These are phyloP conservation scores for Grallaria varia DNA, from an alignment of 2,113 vertebrate genomes.

Conservation along the genomic window DNA sequence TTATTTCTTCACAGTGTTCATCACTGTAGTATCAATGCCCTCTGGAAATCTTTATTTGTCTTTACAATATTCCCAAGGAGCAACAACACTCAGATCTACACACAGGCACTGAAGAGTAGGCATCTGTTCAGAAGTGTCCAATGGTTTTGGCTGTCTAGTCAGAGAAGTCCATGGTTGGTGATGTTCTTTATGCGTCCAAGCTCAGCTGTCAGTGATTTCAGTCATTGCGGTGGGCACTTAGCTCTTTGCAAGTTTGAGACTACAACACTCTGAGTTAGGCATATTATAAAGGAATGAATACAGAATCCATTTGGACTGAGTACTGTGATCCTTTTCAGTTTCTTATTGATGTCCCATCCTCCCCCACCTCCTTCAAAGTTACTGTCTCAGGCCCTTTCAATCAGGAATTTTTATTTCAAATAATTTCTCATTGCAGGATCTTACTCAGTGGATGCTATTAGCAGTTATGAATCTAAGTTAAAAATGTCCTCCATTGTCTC, in stretches of 20 bases:
- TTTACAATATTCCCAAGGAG: neutral
- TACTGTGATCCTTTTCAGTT: neutral
- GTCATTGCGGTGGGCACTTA: neutral
- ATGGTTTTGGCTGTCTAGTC: neutral
- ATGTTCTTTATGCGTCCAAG: neutral
- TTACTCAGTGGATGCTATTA: neutral
- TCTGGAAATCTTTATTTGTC: neutral
- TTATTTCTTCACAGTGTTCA: neutral
- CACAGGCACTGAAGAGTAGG: accelerated
- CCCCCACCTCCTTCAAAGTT: neutral
- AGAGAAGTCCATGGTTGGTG: neutral
- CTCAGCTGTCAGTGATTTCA: neutral
- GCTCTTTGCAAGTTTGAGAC: neutral
- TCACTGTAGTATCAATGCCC: neutral
- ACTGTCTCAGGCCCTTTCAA: neutral
- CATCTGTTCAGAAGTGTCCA: neutral
- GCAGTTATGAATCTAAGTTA: neutral
- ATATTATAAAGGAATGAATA: neutral
- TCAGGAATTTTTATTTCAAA: neutral
- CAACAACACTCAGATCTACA: neutral
- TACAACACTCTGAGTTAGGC: neutral
- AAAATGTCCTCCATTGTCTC: neutral
- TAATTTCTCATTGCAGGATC: neutral
- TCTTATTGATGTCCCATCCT: neutral
- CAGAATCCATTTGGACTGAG: neutral